Base-by-base conservation (phyloP, 2,888 invertebrate genomes). In the Ischnura elegans region DNA sequence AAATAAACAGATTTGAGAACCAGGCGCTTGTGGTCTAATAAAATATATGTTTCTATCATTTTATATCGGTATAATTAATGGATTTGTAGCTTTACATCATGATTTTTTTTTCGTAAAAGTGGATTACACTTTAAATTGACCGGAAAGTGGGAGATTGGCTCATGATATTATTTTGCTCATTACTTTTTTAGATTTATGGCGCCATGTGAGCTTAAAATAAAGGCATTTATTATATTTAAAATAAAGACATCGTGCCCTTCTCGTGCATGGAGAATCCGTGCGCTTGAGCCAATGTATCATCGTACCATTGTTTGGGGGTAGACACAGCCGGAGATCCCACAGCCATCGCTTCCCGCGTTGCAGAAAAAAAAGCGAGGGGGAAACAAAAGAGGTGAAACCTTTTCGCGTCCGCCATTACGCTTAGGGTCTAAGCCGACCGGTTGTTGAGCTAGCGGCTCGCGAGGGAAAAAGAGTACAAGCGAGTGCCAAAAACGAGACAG, bases 321-420 rank as follows among this genome's bases (percentile, higher is more conserved):
- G 36, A 29, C 61, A 8, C n/a, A 76, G 0, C 36, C 29, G 13
- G 76, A 8, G 76, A 76, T 76, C 2, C 8, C 8, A 8, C 13
- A 8, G 0, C 76, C 61, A 21, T 25, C 25, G 21, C 61, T 61
- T 25, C 2, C 25, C n/a, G 61, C 76, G 76, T 76, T 36, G n/a
- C 25, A 10, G 29, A 13, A 61, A 76, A 36, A 13, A 47, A 47
- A 47, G 8, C 13, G 13, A 51, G 16, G 51, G 36, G 76, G 76
- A 2, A 61, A 61, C 5, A n/a, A 61, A 61, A 61, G 25, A 8
- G 61, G 51, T 2, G 19, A 61, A 36, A 76, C 36, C 29, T 36
- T 76, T 76, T 36, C 76, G 76, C 76, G 76, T 76, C 76, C 76
- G 76, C 76, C 76, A 76, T 76, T 76, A 36, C 76, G 76, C 19